These are phyloP conservation scores for Danio choprae DNA, from an alignment of 2,797 vertebrate genomes.

Conservation along the genomic window DNA sequence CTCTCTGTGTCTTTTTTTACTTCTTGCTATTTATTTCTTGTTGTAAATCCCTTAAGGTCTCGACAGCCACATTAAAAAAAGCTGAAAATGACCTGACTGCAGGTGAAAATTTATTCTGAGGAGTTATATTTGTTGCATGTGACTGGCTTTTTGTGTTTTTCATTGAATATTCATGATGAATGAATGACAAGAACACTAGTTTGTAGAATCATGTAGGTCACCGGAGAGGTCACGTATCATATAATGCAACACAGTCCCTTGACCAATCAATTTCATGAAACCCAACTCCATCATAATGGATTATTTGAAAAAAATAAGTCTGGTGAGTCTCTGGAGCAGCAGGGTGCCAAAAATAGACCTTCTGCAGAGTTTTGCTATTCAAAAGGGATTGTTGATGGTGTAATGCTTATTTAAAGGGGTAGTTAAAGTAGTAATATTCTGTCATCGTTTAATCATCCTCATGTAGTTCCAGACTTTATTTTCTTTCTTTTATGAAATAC, in stretches of 20 bases:
- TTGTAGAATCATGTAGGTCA: constrained; percentile 46
- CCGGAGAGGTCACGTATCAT: constrained; percentile 42
- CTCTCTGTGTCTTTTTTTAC: background rate
- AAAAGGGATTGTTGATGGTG: background rate
- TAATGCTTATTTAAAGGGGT: background rate
- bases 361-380: constrained; percentile 14
- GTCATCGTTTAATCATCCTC: background rate
- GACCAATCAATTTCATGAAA: constrained; percentile 49
- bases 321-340: constrained; percentile 16
- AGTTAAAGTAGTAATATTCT: background rate
- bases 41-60: background rate
- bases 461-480: background rate
- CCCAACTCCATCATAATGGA: constrained; percentile 19
- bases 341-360: constrained; percentile 10
- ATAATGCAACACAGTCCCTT: constrained; percentile 14
- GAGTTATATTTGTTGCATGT: background rate
- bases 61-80: background rate
- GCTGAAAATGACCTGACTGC: background rate
- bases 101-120: background rate
- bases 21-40: background rate
- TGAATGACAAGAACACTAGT: constrained; percentile 39
- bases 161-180: constrained; percentile 35
- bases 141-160: background rate
- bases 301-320: constrained; percentile 18
- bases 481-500: background rate